Evolutionary conservation across 2,113 vertebrate species (phyloP), one percentile per base, ranked within the genome.

Genomic region (Hippocampus guttulatus): DNA sequence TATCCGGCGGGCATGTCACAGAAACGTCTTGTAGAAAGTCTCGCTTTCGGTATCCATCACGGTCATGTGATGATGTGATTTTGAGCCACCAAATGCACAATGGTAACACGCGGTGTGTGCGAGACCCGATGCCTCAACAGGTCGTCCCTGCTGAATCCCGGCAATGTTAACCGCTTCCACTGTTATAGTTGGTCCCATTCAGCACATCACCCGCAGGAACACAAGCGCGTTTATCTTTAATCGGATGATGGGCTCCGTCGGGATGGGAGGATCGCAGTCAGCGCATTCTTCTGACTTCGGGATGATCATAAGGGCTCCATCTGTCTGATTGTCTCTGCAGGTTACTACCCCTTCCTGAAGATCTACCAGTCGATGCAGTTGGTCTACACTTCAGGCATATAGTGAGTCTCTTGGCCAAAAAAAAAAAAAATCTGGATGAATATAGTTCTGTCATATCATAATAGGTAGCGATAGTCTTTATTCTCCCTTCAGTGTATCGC

Each of bases 341-440:
- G 94, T 70, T 97, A 93, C 85, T 93, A 91, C 79, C 95, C 95
- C 20, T 96, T 97, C 89, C 78, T 96, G 81, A 97, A 97, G 92
- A 95, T 97, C 87, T 96, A 97, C 89, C 95, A 97, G 88, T 94
- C 95, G 82, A 95, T 96, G 95, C 95, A 97, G 89, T 87, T 96
- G 16, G 94, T 97, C 75, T 96, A 96, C 83, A 97, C 95, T 2
- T 97, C 95, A 41, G 95, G 95, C 74, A 94, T 97, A 84, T 97
- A 97, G 95, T 97, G 84, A 95, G 95, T 93, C 25, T 20, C 5
- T 33, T 43, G 12, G 20, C 21, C 8, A 27, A 30, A 16, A 15
- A 2, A 33, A 33, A 33, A 5, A 60, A 38, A 38, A 38, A 57
- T 25, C 10, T 25, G 54, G 8, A 18, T 60, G 25, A 60, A 10